Percentiles rank a stretch among this genome's conserved stretches.
Evolutionary conservation across 2,888 invertebrate genomes (phyloP).

Genomic region (Acronicta aceris): DNA sequence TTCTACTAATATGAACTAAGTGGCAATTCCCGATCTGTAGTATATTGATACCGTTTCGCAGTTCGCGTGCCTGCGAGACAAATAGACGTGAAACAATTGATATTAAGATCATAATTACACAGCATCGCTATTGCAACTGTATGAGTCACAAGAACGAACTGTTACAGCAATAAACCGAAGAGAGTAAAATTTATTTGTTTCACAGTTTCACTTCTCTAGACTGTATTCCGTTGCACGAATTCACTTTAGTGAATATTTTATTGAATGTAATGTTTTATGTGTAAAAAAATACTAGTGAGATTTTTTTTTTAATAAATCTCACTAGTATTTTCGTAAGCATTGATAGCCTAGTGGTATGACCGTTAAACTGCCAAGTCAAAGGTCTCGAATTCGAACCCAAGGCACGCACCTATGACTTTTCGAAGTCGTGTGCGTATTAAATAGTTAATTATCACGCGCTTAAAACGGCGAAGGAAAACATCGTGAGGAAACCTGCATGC

Average conservation of each 20-base stretch:
- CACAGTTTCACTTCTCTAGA: constrained; percentile 35
- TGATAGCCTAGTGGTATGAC: no score
- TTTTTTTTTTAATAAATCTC: no score
- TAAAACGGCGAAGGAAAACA: no score
- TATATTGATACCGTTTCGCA: constrained; percentile 37
- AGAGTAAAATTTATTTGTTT: constrained; percentile 49
- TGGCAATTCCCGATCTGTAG: not conserved
- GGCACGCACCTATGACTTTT: no score
- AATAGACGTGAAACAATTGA: constrained; percentile 45
- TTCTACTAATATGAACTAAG: not conserved
- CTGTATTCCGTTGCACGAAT: constrained; percentile 27
- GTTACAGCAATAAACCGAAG: constrained; percentile 42
- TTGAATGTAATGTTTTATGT: no score
- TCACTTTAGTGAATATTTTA: constrained; percentile 6
- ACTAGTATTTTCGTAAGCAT: no score
- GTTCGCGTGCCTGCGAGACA: constrained; percentile 45
- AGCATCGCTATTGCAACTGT: constrained; percentile 30
- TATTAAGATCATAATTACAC: constrained; percentile 40
- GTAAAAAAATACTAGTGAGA: no score
- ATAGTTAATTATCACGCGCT: no score
- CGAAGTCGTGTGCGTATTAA: no score
- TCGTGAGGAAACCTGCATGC: no score
- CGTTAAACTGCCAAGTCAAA: no score
- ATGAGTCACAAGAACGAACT: constrained; percentile 41
- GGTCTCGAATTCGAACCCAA: no score